Evolutionary conservation across 2,113 vertebrate genomes (phyloP).

Genomic region (Erythrolamprus reginae): DNA sequence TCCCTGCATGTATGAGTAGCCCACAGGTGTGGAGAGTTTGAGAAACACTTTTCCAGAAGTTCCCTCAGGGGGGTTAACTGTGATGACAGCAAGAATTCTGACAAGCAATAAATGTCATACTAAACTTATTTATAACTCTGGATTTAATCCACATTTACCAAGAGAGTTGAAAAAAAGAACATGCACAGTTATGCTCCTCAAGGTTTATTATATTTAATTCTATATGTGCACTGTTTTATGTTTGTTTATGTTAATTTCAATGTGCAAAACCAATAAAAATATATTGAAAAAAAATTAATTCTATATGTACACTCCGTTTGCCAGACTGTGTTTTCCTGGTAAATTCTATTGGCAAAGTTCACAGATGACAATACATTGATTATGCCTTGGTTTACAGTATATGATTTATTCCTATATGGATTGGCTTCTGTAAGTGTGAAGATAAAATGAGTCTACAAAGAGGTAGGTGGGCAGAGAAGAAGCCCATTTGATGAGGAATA

Average conservation of each 20-base stretch:
- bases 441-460: neutral
- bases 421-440: neutral
- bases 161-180: neutral
- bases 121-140: neutral
- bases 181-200: neutral
- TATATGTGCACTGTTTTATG: neutral
- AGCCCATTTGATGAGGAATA: neutral
- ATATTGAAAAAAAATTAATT: too few relatives aligned
- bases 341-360: conserved; percentile 1
- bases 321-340: neutral
- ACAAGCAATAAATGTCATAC: neutral
- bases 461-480: neutral
- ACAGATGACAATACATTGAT: neutral
- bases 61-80: conserved; percentile 7
- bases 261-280: too few relatives aligned
- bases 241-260: too few relatives aligned
- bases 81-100: conserved; percentile 3
- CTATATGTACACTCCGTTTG: neutral
- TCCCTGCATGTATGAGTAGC: neutral
- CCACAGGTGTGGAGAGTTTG: neutral
- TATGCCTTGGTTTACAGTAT: neutral
- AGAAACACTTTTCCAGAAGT: neutral
- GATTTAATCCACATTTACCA: neutral
- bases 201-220: neutral
- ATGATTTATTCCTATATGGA: conserved; percentile 1